Percentiles rank a stretch among this genome's conserved stretches.
Conservation (phyloP, 2,113 vertebrate species). For the Syngnathus typhle region DNA sequence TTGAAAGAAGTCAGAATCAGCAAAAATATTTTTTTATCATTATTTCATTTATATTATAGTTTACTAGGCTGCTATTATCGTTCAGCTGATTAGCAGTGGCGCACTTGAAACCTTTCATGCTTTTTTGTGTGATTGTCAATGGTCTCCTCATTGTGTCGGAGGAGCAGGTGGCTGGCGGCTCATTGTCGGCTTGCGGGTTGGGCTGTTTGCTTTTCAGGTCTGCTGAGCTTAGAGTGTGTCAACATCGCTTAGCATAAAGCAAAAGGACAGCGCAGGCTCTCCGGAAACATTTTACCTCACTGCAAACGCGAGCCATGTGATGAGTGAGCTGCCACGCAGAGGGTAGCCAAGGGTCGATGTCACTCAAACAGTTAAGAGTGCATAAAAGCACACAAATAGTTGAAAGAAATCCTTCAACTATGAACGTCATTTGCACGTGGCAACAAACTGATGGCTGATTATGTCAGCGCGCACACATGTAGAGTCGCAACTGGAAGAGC, state of each 20-base stretch:
- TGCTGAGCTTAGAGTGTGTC: slow-evolving; percentile 49
- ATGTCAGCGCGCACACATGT: slow-evolving; percentile 22
- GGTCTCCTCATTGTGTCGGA: background rate
- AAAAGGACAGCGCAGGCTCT: slow-evolving; percentile 14
- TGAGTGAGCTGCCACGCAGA: slow-evolving; percentile 28
- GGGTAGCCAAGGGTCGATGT: slow-evolving; percentile 1
- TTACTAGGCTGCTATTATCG: slow-evolving; percentile 18
- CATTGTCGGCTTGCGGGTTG: slow-evolving; percentile 32
- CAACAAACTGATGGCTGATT: slow-evolving; percentile 20
- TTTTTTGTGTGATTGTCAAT: background rate
- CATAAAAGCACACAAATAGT: background rate
- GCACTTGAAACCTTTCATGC: background rate
- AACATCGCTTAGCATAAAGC: slow-evolving; percentile 31
- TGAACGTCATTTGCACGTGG: background rate
- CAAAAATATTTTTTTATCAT: background rate
- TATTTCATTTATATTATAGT: no score
- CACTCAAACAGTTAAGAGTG: background rate
- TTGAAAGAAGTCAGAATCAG: background rate
- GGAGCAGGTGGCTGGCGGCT: background rate
- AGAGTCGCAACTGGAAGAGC: slow-evolving; percentile 35
- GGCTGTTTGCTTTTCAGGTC: slow-evolving; percentile 35
- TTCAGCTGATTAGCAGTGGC: slow-evolving; percentile 36
- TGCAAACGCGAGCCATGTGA: slow-evolving; percentile 26
- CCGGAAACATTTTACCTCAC: slow-evolving; percentile 10
- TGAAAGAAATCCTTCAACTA: background rate